Base-by-base conservation (phyloP, 2,113 vertebrate species). In the Sapajus apella region DNA sequence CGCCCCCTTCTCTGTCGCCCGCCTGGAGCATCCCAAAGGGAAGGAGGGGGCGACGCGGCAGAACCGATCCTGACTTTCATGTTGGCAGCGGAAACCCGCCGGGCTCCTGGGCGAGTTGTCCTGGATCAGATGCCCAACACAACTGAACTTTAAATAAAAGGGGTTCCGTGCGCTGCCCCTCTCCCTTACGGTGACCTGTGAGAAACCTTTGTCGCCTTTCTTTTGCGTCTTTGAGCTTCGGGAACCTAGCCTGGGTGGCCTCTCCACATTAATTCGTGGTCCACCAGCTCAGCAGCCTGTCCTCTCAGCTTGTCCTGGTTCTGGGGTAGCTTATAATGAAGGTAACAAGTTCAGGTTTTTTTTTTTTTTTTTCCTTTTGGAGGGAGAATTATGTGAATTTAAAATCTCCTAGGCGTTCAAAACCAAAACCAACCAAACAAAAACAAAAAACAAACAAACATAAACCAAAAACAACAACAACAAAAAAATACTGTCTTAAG, bases 341-440 rank as follows among this genome's bases (percentile, higher is more conserved):
- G 56, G 45, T 10, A 87, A 27, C 50, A 92, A 56, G 18, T 87
- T 95, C 70, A 81, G 4, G 43, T 43, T 43, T 43, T 43, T 5
- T 40, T n/a, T 45, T 43, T 3, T 4, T 10, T 35, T 3, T 3
- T 3, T 4, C 25, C 86, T n/a, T 95, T 86, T 20, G 45, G 17
- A 73, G 77, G 25, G 72, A 61, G 56, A 56, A 55, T 50, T 94
- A 32, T 66, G 84, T 21, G 43, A 72, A 52, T 91, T 85, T 61
- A 75, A 96, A 94, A 83, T 82, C 58, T 77, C 75, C 18, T 35
- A 72, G 77, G 73, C 5, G 10, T 92, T 88, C 40, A 82, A 94
- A 95, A 81, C 20, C 32, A 94, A 83, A 88, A 88, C 45, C 80
- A 85, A 70, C 35, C 27, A 21, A 87, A 66, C 13, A 18, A 73